Conservation (phyloP, 53 echinoderm and acorn worm genomes). For the Stichopus horrens region DNA sequence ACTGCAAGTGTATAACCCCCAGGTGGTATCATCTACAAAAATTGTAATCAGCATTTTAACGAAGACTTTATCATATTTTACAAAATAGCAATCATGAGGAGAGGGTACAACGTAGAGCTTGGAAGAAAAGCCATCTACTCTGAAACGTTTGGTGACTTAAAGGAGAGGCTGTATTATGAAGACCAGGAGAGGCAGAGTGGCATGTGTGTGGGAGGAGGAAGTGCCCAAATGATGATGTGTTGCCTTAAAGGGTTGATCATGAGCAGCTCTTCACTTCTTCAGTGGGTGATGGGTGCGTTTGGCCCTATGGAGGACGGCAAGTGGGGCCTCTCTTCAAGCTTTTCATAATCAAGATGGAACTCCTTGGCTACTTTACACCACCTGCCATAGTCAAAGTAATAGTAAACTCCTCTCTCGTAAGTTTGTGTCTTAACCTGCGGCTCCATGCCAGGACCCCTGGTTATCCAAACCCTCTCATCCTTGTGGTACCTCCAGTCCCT, state of each 20-base stretch:
- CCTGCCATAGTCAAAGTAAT: constrained; percentile 92
- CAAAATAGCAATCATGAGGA: too few relatives aligned
- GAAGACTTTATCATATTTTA: too few relatives aligned
- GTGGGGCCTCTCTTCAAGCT: constrained; percentile 98
- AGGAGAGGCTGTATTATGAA: too few relatives aligned
- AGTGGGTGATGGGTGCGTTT: constrained; percentile 79
- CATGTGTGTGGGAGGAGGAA: too few relatives aligned
- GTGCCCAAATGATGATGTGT: too few relatives aligned
- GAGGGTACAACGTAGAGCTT: too few relatives aligned
- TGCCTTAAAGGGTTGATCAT: not conserved
- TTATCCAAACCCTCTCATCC: constrained; percentile 98
- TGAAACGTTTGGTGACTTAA: too few relatives aligned
- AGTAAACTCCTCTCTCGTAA: constrained; percentile 94
- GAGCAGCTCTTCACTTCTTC: constrained; percentile 47
- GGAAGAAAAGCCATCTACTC: too few relatives aligned
- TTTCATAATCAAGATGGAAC: constrained; percentile 98
- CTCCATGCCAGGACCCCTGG: constrained; percentile 95
- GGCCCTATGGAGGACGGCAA: constrained; percentile 93
- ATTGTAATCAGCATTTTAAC: too few relatives aligned
- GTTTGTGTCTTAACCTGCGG: constrained; percentile 96
- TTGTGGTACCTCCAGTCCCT: constrained; percentile 99
- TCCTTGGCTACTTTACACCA: constrained; percentile 99
- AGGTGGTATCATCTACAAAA: too few relatives aligned
- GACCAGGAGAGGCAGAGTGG: too few relatives aligned
- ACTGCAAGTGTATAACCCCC: too few relatives aligned